phyloP scores from a whole-genome alignment of 1,140 invertebrate genomes.

The Magallana gigas region DNA sequence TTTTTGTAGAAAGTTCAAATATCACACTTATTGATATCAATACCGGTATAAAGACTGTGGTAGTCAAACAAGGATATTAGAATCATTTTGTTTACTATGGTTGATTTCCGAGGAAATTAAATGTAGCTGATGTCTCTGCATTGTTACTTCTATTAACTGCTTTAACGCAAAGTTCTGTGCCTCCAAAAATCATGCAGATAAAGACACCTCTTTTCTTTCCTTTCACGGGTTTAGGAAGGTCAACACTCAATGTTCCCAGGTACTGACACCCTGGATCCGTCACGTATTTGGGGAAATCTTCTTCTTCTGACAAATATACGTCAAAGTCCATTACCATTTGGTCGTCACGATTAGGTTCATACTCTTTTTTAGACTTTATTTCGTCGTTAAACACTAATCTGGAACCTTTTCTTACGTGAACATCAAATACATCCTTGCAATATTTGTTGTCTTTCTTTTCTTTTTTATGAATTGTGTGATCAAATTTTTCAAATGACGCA shows the following conservation, averaged over 20 bases:
- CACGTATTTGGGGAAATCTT: slow-evolving; percentile 30
- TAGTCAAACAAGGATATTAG: no score
- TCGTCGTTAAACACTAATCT: slow-evolving; percentile 24
- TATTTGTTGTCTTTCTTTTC: slow-evolving; percentile 42
- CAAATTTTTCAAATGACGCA: slow-evolving; percentile 36
- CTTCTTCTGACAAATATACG: slow-evolving; percentile 33
- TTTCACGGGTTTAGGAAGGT: neutral
- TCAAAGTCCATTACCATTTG: slow-evolving; percentile 7
- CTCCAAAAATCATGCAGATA: slow-evolving; percentile 50
- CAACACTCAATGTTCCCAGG: neutral
- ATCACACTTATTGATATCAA: no score
- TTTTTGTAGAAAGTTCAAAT: no score
- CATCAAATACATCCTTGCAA: slow-evolving; percentile 41
- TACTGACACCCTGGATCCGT: slow-evolving; percentile 42
- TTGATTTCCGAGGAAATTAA: neutral
- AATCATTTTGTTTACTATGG: no score
- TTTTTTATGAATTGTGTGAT: slow-evolving; percentile 26
- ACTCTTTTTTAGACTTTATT: neutral
- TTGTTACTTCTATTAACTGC: neutral
- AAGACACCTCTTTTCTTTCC: slow-evolving; percentile 28
- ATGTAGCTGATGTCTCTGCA: neutral
- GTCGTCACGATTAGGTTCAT: slow-evolving; percentile 26
- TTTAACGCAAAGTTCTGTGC: slow-evolving; percentile 48
- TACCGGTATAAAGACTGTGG: no score
- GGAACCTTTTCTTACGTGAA: slow-evolving; percentile 47